These are phyloP conservation scores for Machimus rusticus DNA, from an alignment of 2,888 invertebrate species.

Conservation along the genomic window DNA sequence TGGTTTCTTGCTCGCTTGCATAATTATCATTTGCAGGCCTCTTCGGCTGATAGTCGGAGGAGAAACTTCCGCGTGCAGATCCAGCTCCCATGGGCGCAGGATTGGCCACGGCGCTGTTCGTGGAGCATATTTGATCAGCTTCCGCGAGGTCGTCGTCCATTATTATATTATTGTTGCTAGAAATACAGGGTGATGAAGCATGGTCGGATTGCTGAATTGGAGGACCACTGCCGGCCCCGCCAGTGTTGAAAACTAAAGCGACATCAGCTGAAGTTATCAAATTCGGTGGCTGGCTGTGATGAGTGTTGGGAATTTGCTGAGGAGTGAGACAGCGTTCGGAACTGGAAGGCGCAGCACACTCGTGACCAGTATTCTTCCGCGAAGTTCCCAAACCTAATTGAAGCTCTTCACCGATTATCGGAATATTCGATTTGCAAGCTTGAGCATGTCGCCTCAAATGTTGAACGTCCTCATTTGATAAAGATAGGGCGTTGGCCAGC, in stretches of 20 bases:
- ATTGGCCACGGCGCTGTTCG: constrained; percentile 48
- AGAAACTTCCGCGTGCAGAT: constrained; percentile 42
- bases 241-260: background rate
- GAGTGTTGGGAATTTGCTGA: constrained; percentile 36
- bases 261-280: constrained; percentile 38
- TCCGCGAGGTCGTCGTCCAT: constrained; percentile 78
- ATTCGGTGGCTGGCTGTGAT: background rate
- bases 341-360: background rate
- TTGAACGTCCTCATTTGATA: constrained; percentile 29
- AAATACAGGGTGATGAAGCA: constrained; percentile 45
- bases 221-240: background rate
- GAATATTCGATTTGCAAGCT: constrained; percentile 41
- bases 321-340: constrained; percentile 47
- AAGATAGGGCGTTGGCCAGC: background rate
- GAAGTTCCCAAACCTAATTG: background rate
- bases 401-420: constrained; percentile 13
- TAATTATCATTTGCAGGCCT: background rate
- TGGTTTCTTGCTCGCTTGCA: background rate
- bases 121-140: constrained; percentile 75
- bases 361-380: constrained; percentile 11
- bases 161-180: constrained; percentile 67
- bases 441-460: constrained; percentile 16
- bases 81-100: constrained; percentile 28
- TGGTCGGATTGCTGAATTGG: constrained; percentile 12
- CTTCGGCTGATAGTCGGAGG: constrained; percentile 20